phyloP scores from a whole-genome alignment of 2,113 vertebrate species.

The Melierax canorus region DNA sequence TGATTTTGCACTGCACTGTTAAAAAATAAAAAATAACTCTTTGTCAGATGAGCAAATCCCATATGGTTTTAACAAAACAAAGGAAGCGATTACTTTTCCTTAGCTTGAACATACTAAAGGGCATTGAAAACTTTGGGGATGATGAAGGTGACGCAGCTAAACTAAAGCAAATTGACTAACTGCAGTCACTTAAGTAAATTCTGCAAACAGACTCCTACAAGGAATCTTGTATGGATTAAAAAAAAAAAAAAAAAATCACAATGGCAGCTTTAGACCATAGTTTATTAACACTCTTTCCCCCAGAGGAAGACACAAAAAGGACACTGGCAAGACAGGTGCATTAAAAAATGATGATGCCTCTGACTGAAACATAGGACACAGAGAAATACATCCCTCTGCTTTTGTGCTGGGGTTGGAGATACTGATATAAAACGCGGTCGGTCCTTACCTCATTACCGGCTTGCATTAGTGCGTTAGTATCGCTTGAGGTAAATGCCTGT shows the following conservation, averaged over 20 bases:
- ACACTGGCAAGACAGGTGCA: slow-evolving; percentile 59
- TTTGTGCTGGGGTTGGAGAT: neutral
- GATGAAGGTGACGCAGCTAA: slow-evolving; percentile 49
- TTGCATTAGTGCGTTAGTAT: neutral
- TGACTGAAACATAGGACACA: slow-evolving; percentile 45
- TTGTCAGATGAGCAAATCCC: neutral
- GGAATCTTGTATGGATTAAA: slow-evolving; percentile 3
- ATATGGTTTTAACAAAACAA: neutral
- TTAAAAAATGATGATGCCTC: slow-evolving; percentile 68
- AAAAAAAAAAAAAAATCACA: neutral
- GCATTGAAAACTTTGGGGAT: slow-evolving; percentile 1
- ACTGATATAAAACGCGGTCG: neutral
- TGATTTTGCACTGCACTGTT: neutral
- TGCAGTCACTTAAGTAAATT: slow-evolving; percentile 33
- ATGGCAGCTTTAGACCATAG: slow-evolving; percentile 42
- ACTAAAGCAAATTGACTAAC: slow-evolving; percentile 19
- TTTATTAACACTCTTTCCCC: slow-evolving; percentile 68
- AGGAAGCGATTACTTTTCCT: neutral
- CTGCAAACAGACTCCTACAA: slow-evolving; percentile 33
- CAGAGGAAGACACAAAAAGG: slow-evolving; percentile 66
- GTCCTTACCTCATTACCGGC: neutral
- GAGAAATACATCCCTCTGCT: slow-evolving; percentile 17
- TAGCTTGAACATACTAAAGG: neutral
- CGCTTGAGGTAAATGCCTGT: neutral
- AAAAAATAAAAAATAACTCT: neutral